Percentiles rank a stretch among this genome's conserved stretches.
Evolutionary conservation across 2,113 vertebrate species (phyloP).

Genomic region (Hippocampus mohnikei): DNA sequence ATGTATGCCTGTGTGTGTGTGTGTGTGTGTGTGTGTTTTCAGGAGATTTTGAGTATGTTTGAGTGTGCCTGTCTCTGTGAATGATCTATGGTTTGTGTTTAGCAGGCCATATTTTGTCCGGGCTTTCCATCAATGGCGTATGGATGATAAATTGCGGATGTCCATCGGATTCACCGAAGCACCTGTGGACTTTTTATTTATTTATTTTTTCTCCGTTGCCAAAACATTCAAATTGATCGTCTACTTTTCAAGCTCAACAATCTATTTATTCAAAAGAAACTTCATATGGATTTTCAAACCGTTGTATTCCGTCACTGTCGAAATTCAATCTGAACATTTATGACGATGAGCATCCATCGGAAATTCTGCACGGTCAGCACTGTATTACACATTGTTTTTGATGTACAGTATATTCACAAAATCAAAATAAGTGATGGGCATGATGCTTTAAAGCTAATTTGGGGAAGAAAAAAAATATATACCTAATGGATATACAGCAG

Average conservation of each 20-base stretch:
- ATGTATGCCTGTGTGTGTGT: conserved; percentile 23
- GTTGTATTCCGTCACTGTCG: not conserved
- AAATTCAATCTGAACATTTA: not conserved
- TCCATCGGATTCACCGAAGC: conserved; percentile 65
- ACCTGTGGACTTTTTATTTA: conserved; percentile 69
- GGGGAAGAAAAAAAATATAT: no score
- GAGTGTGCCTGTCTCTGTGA: conserved; percentile 52
- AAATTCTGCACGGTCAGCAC: not conserved
- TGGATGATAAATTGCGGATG: conserved; percentile 81
- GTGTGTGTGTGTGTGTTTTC: conserved; percentile 1
- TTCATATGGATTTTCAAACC: not conserved
- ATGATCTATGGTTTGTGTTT: conserved; percentile 86
- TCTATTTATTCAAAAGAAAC: not conserved
- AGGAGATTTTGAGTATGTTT: conserved; percentile 34
- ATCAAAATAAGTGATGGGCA: no score
- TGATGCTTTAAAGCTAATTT: no score
- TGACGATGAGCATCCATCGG: not conserved
- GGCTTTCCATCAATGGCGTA: conserved; percentile 68
- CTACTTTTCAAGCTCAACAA: not conserved
- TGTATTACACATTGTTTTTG: not conserved
- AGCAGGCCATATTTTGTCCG: conserved; percentile 77
- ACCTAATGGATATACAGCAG: no score
- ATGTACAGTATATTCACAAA: not conserved
- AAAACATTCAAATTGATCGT: not conserved
- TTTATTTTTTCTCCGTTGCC: conserved; percentile 34